A percentile compares a stretch with the other conserved stretches of the same genome.
These are phyloP conservation scores for Clunio marinus DNA, from an alignment of 2,888 invertebrate species.

Conservation along the genomic window DNA sequence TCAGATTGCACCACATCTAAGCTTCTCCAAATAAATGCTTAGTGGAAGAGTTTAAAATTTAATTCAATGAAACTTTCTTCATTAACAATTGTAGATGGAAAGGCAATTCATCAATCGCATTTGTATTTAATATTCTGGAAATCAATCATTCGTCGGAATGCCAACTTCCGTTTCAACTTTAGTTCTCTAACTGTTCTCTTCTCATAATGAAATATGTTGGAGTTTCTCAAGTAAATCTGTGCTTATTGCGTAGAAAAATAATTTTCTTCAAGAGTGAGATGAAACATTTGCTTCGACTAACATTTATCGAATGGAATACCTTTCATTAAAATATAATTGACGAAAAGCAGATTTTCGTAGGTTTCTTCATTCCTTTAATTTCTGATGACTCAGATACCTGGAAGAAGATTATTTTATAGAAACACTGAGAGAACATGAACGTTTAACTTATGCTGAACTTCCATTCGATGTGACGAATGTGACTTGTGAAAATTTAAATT, in stretches of 20 bases:
- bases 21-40: no score
- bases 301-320: slow-evolving; percentile 10
- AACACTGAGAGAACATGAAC: no score
- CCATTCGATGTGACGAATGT: no score
- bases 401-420: no score
- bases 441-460: no score
- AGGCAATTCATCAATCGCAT: no score
- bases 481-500: not conserved
- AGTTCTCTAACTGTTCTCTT: not conserved
- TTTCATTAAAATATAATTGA: slow-evolving; percentile 36
- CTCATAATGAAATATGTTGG: not conserved
- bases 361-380: not conserved
- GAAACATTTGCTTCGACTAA: not conserved
- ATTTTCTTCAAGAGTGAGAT: slow-evolving; percentile 1
- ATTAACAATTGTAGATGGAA: no score
- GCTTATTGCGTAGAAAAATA: not conserved
- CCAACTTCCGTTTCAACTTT: not conserved
- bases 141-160: slow-evolving; percentile 6
- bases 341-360: slow-evolving; percentile 31
- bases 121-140: no score
- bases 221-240: no score
- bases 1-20: slow-evolving; percentile 24
- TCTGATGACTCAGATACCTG: no score
- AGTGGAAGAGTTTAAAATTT: no score
- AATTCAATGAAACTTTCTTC: no score